These are phyloP conservation scores for Lagocephalus sceleratus DNA, from an alignment of 2,797 vertebrate genomes.

Conservation along the genomic window DNA sequence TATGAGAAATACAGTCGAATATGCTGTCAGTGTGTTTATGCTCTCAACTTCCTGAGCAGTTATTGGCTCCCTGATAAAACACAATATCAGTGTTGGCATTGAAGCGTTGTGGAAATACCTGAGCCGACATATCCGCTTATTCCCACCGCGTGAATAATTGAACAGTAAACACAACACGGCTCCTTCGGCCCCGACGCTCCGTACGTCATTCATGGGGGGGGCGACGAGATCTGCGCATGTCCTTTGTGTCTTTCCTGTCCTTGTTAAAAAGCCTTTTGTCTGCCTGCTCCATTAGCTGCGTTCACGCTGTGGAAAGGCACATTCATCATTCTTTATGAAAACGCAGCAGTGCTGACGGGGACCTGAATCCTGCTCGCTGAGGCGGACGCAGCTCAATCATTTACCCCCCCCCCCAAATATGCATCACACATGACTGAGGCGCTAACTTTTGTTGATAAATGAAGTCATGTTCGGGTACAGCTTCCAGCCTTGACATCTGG, in stretches of 20 bases:
- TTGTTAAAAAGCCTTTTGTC: slow-evolving; percentile 58
- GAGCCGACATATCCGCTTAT: too few relatives aligned
- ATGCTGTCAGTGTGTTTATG: background rate
- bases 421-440: background rate
- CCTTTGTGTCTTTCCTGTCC: slow-evolving; percentile 58
- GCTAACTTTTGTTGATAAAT: too few relatives aligned
- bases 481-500: too few relatives aligned
- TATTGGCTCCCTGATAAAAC: too few relatives aligned
- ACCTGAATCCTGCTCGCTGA: slow-evolving; percentile 24
- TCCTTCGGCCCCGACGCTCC: slow-evolving; percentile 19
- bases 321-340: slow-evolving; percentile 66
- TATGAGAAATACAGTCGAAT: slow-evolving; percentile 1
- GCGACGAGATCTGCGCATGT: slow-evolving; percentile 46
- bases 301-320: slow-evolving; percentile 62
- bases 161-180: background rate
- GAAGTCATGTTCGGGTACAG: too few relatives aligned
- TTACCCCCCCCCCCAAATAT: background rate
- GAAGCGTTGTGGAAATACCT: too few relatives aligned
- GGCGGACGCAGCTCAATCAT: slow-evolving; percentile 2
- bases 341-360: slow-evolving; percentile 21
- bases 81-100: too few relatives aligned
- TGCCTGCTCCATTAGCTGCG: slow-evolving; percentile 67
- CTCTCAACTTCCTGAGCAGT: too few relatives aligned
- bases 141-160: background rate
- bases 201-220: slow-evolving; percentile 43